A percentile compares a stretch with the other conserved stretches of the same genome.
Evolutionary conservation across 1,140 invertebrate species (phyloP).

Genomic region (Hyposmocoma kahamanoa): DNA sequence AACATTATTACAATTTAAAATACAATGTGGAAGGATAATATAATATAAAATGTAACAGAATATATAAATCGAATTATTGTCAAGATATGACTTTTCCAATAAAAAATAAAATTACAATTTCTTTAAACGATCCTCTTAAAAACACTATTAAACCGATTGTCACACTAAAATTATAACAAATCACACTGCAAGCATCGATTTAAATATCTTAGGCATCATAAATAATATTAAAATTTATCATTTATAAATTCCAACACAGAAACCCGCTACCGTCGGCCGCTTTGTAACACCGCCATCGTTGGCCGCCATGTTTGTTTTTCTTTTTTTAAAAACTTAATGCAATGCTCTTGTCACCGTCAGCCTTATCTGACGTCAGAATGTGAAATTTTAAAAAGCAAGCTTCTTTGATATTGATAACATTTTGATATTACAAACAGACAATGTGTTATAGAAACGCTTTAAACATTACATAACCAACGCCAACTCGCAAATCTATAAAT

Average conservation of each 20-base stretch:
- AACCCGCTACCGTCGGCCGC: conserved; percentile 57
- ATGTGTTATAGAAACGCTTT: no score
- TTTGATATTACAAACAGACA: no score
- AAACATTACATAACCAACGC: no score
- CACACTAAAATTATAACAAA: conserved; percentile 23
- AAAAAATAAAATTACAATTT: no score
- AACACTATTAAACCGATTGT: no score
- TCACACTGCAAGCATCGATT: conserved; percentile 30
- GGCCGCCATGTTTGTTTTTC: conserved; percentile 59
- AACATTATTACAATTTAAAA: no score
- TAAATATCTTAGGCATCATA: conserved; percentile 41
- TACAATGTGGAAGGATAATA: no score
- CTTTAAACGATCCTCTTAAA: no score
- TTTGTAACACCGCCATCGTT: conserved; percentile 61
- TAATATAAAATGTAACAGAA: no score
- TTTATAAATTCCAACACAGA: conserved; percentile 62
- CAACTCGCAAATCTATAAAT: no score
- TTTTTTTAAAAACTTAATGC: conserved; percentile 49
- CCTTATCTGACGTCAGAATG: conserved; percentile 41
- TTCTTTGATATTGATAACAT: conserved; percentile 38
- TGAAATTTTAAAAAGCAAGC: conserved; percentile 1
- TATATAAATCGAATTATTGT: no score
- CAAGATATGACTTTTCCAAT: no score
- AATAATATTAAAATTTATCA: conserved; percentile 70
- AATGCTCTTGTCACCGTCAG: conserved; percentile 57